Conservation (phyloP, 2,888 invertebrate genomes). For the Opisthograptis luteolata region DNA sequence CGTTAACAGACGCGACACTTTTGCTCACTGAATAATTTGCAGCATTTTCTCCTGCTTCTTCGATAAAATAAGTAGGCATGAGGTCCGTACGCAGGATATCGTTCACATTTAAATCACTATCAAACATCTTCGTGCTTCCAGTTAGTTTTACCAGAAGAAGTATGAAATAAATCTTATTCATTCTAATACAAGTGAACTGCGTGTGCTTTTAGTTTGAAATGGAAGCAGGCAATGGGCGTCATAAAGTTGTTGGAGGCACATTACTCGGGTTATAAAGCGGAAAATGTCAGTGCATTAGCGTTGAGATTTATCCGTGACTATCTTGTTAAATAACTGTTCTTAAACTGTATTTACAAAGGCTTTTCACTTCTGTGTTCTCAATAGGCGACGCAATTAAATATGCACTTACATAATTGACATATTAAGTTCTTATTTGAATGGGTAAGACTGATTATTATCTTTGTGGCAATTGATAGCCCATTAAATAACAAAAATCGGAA, state of each 20-base stretch:
- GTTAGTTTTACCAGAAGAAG: constrained; percentile 19
- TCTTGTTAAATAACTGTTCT: constrained; percentile 52
- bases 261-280: constrained; percentile 75
- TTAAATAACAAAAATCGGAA: no score
- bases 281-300: constrained; percentile 58
- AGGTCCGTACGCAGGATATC: constrained; percentile 88
- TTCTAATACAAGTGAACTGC: constrained; percentile 11
- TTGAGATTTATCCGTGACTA: constrained; percentile 50
- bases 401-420: no score
- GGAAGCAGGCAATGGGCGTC: constrained; percentile 43
- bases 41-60: constrained; percentile 57
- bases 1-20: constrained; percentile 68
- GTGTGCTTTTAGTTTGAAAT: constrained; percentile 16
- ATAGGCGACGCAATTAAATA: no score
- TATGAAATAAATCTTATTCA: constrained; percentile 30
- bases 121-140: constrained; percentile 47
- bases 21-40: constrained; percentile 41
- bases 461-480: no score
- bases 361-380: no score
- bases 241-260: constrained; percentile 42
- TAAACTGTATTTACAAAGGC: constrained; percentile 4
- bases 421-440: no score
- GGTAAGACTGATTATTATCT: no score
- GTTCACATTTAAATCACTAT: constrained; percentile 82
- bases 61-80: constrained; percentile 87